Evolutionary conservation across 1,140 invertebrate genomes (phyloP).

Genomic region (Drosophila suzukii): DNA sequence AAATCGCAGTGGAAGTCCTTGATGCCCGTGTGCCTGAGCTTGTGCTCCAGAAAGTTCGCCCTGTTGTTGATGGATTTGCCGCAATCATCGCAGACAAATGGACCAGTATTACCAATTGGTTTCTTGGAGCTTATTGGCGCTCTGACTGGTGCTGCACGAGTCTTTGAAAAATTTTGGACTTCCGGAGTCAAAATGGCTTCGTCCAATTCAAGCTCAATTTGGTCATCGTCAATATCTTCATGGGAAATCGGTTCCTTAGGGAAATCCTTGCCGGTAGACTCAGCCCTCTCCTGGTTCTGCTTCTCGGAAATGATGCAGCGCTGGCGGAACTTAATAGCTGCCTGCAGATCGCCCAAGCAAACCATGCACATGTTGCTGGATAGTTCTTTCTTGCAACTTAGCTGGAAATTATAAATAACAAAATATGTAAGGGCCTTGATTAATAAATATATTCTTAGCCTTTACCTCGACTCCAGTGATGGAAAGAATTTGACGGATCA

Average conservation of each 20-base stretch:
- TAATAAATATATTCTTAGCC: not conserved
- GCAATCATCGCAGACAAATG: conserved; percentile 25
- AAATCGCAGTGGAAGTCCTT: conserved; percentile 28
- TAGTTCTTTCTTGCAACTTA: conserved; percentile 14
- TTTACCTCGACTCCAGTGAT: conserved; percentile 40
- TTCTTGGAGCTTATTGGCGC: not conserved
- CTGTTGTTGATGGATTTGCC: conserved; percentile 22
- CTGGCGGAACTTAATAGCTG: conserved; percentile 41
- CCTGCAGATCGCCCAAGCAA: conserved; percentile 30
- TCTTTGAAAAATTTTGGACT: not conserved
- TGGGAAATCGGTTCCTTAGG: too few relatives aligned
- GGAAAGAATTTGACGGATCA: conserved; percentile 37
- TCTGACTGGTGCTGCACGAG: not conserved
- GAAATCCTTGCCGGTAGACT: not conserved
- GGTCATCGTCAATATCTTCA: conserved; percentile 6
- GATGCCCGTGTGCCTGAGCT: conserved; percentile 31
- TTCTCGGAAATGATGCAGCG: conserved; percentile 53
- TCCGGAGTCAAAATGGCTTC: not conserved
- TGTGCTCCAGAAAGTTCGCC: conserved; percentile 37
- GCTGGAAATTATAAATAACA: not conserved
- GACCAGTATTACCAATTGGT: not conserved
- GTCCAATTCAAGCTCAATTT: conserved; percentile 11
- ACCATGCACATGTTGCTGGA: conserved; percentile 24
- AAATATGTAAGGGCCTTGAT: not conserved
- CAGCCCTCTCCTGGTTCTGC: conserved; percentile 7